Conservation (phyloP, 2,888 invertebrate genomes). For the Tanytarsus gracilentus region DNA sequence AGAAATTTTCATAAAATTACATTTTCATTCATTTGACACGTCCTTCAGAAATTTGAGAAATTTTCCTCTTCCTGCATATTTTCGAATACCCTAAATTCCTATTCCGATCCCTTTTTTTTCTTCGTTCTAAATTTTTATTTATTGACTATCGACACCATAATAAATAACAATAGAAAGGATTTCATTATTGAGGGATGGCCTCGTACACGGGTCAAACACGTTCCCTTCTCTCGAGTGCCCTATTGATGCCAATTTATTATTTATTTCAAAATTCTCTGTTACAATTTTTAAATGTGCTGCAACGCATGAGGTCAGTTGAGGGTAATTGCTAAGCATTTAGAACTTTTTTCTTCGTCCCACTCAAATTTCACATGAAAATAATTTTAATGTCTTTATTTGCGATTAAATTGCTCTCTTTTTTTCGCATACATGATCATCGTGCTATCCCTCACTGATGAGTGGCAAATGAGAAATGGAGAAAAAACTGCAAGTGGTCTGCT, state of each 20-base stretch:
- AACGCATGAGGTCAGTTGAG: conserved; percentile 7
- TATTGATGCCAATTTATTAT: conserved; percentile 17
- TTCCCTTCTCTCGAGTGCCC: conserved; percentile 24
- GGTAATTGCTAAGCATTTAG: conserved; percentile 15
- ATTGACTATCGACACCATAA: conserved; percentile 29
- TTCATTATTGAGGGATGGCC: conserved; percentile 17
- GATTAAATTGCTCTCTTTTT: conserved; percentile 27
- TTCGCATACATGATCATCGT: no score
- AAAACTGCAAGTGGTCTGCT: conserved; percentile 24
- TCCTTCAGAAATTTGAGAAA: background rate
- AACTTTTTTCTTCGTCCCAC: conserved; percentile 1
- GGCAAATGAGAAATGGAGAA: background rate
- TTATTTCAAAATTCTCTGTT: background rate
- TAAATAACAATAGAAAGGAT: conserved; percentile 29
- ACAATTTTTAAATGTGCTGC: background rate
- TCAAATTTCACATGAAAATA: conserved; percentile 21
- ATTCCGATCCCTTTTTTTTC: background rate
- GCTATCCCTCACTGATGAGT: background rate
- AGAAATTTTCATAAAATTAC: background rate
- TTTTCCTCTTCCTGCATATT: background rate
- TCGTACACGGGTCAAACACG: conserved; percentile 27
- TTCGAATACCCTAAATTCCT: no score
- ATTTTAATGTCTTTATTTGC: conserved; percentile 26
- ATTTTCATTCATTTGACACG: conserved; percentile 17
- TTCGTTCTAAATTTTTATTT: conserved; percentile 14